phyloP scores from a whole-genome alignment of 2,888 invertebrate genomes.

The Nyleta sp. region DNA sequence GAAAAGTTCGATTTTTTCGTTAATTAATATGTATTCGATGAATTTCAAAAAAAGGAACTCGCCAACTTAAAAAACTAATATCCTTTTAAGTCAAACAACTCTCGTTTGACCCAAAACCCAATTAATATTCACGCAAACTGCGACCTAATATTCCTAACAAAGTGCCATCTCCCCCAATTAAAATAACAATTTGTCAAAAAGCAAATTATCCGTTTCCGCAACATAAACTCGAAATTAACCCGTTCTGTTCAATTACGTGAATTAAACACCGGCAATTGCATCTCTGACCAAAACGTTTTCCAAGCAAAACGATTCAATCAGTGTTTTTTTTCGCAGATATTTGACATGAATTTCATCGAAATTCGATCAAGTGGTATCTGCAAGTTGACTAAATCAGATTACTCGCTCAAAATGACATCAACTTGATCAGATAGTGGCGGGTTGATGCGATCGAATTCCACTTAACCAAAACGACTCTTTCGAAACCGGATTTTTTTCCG shows the following conservation, averaged over 20 bases:
- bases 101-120: too few relatives aligned
- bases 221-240: conserved; percentile 13
- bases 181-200: not conserved
- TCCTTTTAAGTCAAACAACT: too few relatives aligned
- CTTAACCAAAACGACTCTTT: conserved; percentile 50
- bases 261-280: conserved; percentile 2
- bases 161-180: not conserved
- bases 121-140: not conserved
- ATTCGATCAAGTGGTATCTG: conserved; percentile 48
- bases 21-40: too few relatives aligned
- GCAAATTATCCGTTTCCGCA: not conserved
- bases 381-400: conserved; percentile 56
- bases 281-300: conserved; percentile 5
- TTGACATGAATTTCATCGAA: conserved; percentile 45
- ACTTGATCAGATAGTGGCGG: conserved; percentile 49
- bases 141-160: not conserved
- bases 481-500: conserved; percentile 22
- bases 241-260: conserved; percentile 4
- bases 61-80: too few relatives aligned
- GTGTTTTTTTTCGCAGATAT: conserved; percentile 32
- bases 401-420: conserved; percentile 50
- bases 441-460: conserved; percentile 51
- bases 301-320: conserved; percentile 41
- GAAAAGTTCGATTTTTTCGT: too few relatives aligned
- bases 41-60: too few relatives aligned